Evolutionary conservation across 2,113 vertebrate genomes (phyloP).

Genomic region (Cyanistes caeruleus): DNA sequence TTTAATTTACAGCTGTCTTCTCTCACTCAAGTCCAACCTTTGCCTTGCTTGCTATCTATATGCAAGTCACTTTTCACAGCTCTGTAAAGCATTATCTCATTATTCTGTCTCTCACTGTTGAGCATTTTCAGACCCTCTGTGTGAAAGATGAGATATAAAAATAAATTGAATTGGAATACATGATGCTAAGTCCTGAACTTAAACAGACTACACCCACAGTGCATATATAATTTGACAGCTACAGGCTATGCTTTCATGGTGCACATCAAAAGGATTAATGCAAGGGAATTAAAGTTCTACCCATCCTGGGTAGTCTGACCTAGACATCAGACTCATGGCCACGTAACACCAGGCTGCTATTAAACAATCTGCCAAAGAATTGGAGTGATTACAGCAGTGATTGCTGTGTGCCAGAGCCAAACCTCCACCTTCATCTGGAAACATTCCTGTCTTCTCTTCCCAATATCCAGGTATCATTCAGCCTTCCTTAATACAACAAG

Average conservation of each 20-base stretch:
- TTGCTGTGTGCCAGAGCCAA: background rate
- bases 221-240: constrained; percentile 57
- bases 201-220: constrained; percentile 14
- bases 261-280: constrained; percentile 20
- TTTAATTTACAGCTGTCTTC: constrained; percentile 28
- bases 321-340: background rate
- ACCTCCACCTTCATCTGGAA: background rate
- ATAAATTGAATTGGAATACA: constrained; percentile 60
- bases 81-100: constrained; percentile 63
- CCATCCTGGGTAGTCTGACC: background rate
- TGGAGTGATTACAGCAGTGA: background rate
- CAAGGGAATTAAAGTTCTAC: background rate
- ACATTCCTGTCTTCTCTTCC: background rate
- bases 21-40: background rate
- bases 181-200: constrained; percentile 40
- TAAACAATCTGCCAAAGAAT: background rate
- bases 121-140: constrained; percentile 42
- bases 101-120: constrained; percentile 55
- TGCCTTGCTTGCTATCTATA: constrained; percentile 4
- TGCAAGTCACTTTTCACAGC: constrained; percentile 43
- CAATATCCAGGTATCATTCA: background rate
- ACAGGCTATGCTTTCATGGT: constrained; percentile 29
- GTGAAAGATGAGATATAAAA: constrained; percentile 63
- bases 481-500: background rate
- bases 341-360: background rate